Evolutionary conservation across 1,140 invertebrate species (phyloP), one percentile per base, ranked within the genome.

Genomic region (Linepithema humile): DNA sequence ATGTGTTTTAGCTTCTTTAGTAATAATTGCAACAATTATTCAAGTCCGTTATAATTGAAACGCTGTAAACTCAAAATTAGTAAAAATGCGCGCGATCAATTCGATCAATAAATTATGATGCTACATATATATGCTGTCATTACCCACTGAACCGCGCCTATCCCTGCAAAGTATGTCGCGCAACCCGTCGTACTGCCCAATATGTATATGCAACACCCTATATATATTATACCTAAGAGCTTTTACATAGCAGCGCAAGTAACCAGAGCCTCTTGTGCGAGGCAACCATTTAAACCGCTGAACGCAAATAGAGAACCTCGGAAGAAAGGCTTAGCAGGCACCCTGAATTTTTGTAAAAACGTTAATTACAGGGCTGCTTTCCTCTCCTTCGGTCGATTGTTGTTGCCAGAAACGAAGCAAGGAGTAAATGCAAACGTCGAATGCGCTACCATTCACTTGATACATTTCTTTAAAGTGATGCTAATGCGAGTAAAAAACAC

Each of bases 221-320:
- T 70, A 59, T 35, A 26, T 26, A 35, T 67, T 38, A 20, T n/a
- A 35, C 53, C 15, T 53, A 40, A n/a, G 48, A 53, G 32, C 23
- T 48, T 32, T 78, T 23, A 15, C 64, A 53, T 29, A 67, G 40
- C 45, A 53, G 29, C 38, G 29, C 45, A n/a, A 20, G 88, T 85
- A 89, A 90, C 64, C 67, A 15, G 88, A 90, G 88, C 82, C 88
- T 83, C 74, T 90, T 84, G 70, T 85, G 59, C 67, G 23, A 70
- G 53, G 70, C 40, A 83, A 87, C 50, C 80, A 87, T 90, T 89
- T 89, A 88, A 89, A 89, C 83, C 88, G 85, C 85, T 90, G 85
- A 89, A 88, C 80, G 67, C 89, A 89, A 90, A 90, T 85, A 89
- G 77, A 73, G 57, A 75, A 73, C 60, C 70, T 35, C 48, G 53